phyloP scores from a whole-genome alignment of 1,140 invertebrate species.

The Diabrotica virgifera region DNA sequence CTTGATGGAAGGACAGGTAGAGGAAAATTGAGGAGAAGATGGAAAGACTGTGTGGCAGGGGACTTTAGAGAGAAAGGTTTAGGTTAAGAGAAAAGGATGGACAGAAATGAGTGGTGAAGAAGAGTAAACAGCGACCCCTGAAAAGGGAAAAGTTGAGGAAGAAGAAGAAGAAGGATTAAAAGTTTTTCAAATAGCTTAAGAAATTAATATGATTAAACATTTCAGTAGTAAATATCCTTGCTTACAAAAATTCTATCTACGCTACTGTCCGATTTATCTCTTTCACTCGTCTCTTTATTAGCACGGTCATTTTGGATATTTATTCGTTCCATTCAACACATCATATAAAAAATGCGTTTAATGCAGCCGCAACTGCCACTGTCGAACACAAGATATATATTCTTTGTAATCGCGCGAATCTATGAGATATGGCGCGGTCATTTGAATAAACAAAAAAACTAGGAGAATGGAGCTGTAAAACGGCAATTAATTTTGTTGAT shows the following conservation, averaged over 20 bases:
- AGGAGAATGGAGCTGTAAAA: not conserved
- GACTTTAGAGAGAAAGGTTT: too few relatives aligned
- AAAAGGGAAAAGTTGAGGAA: too few relatives aligned
- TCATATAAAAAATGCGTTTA: conserved; percentile 1
- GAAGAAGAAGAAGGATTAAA: too few relatives aligned
- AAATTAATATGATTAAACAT: too few relatives aligned
- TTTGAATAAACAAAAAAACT: not conserved
- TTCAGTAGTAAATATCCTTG: too few relatives aligned
- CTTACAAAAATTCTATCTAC: not conserved
- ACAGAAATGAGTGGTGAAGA: too few relatives aligned
- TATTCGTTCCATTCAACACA: not conserved
- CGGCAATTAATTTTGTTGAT: not conserved
- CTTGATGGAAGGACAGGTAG: too few relatives aligned
- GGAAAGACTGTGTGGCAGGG: too few relatives aligned
- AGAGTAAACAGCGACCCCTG: too few relatives aligned
- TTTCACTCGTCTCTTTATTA: conserved; percentile 15
- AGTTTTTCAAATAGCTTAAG: too few relatives aligned
- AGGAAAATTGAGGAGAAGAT: too few relatives aligned
- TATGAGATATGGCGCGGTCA: not conserved
- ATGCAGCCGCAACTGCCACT: not conserved
- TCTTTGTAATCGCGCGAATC: not conserved
- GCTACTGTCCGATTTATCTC: conserved; percentile 13
- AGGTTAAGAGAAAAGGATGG: too few relatives aligned
- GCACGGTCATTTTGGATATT: not conserved
- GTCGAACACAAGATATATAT: not conserved